These are phyloP conservation scores for Lithophane ornitopus DNA, from an alignment of 2,888 invertebrate genomes.

Conservation along the genomic window DNA sequence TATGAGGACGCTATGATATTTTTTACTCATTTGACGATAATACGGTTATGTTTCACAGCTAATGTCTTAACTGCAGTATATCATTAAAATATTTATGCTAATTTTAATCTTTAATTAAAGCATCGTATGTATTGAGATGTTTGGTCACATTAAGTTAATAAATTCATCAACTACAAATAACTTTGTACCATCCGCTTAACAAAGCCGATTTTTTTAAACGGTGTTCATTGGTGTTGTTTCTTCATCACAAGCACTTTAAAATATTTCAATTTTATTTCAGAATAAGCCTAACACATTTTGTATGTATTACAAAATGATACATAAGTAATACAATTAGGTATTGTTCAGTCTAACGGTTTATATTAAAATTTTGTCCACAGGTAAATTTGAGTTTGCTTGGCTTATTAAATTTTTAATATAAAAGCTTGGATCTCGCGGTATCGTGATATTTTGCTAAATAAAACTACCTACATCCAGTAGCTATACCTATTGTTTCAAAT, in stretches of 20 bases:
- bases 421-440: slow-evolving; percentile 25
- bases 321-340: slow-evolving; percentile 1
- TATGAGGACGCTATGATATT: too few species aligned
- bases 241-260: neutral
- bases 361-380: slow-evolving; percentile 53
- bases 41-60: too few species aligned
- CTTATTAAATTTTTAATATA: slow-evolving; percentile 57
- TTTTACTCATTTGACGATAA: neutral
- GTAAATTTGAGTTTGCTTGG: slow-evolving; percentile 51
- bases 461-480: neutral
- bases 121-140: too few species aligned
- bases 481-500: neutral
- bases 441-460: slow-evolving; percentile 29
- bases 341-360: slow-evolving; percentile 26
- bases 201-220: too few species aligned
- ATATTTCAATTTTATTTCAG: slow-evolving; percentile 1
- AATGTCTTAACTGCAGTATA: too few species aligned
- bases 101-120: too few species aligned
- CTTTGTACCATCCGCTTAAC: too few species aligned
- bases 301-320: slow-evolving; percentile 4
- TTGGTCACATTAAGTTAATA: too few species aligned
- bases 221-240: neutral
- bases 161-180: too few species aligned
- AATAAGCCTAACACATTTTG: neutral
- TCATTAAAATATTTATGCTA: too few species aligned